Conservation (phyloP, 1,140 invertebrate species). For the Drosophila parabipectinata region DNA sequence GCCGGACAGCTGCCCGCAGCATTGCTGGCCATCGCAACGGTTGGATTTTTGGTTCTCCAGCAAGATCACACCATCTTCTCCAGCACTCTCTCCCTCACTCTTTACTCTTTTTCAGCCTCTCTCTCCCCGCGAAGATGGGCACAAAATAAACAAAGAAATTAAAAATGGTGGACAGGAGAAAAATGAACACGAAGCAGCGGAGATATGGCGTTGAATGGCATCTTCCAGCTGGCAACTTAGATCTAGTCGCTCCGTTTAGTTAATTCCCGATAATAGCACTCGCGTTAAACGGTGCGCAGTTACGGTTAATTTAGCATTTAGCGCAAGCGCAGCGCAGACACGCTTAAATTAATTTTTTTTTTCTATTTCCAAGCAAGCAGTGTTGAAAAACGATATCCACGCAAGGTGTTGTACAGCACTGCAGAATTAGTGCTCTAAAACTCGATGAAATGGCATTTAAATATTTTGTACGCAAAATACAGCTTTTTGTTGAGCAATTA, state of each 20-base stretch:
- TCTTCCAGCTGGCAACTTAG: slow-evolving; percentile 1
- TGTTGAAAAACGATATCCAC: neutral
- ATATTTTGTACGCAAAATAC: no score
- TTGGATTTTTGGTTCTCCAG: neutral
- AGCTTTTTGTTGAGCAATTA: no score
- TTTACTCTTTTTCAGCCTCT: slow-evolving; percentile 20
- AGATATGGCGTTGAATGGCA: slow-evolving; percentile 1
- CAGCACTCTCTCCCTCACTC: slow-evolving; percentile 20
- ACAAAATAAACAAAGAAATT: slow-evolving; percentile 82
- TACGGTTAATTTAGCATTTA: slow-evolving; percentile 25
- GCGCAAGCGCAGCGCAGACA: slow-evolving; percentile 42
- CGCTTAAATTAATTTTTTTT: slow-evolving; percentile 8
- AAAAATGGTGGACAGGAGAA: slow-evolving; percentile 74
- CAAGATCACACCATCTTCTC: slow-evolving; percentile 15
- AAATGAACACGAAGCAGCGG: slow-evolving; percentile 6
- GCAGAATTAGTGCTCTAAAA: neutral
- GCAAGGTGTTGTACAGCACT: neutral
- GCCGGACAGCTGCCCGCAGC: slow-evolving; percentile 17
- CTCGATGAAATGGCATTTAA: neutral
- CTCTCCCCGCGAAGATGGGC: slow-evolving; percentile 71
- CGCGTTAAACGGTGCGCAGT: slow-evolving; percentile 4
- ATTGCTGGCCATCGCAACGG: slow-evolving; percentile 1
- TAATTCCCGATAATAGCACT: slow-evolving; percentile 25
- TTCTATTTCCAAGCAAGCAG: neutral
- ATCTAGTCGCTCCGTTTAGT: slow-evolving; percentile 3